Conservation (phyloP, 2,113 vertebrate species). For the Heterotilapia buettikoferi region DNA sequence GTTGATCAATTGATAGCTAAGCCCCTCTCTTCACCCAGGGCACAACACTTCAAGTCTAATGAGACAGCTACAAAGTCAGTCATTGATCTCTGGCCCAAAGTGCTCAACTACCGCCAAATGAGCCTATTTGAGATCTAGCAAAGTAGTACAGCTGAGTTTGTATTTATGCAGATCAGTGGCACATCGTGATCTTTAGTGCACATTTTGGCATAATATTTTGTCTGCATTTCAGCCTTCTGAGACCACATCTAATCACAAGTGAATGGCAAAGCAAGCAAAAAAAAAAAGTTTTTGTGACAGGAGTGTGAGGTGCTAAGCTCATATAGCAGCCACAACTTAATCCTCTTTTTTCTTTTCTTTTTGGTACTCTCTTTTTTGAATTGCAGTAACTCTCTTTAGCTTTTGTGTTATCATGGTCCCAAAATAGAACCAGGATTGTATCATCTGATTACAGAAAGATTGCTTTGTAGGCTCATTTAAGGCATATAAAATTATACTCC, state of each 20-base stretch:
- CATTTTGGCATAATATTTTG: neutral
- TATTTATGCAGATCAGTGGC: slow-evolving; percentile 5
- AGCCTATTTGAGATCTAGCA: slow-evolving; percentile 14
- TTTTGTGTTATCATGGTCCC: neutral
- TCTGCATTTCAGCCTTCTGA: neutral
- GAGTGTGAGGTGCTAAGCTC: neutral
- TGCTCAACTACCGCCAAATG: slow-evolving; percentile 22
- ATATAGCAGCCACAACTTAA: neutral
- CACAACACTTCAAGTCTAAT: slow-evolving; percentile 50
- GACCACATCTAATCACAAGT: neutral
- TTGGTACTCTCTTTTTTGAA: neutral
- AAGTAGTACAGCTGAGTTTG: slow-evolving; percentile 7
- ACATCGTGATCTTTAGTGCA: neutral
- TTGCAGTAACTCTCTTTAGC: slow-evolving; percentile 10
- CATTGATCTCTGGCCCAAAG: slow-evolving; percentile 56
- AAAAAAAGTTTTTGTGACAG: neutral
- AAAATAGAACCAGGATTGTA: neutral
- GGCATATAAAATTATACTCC: neutral
- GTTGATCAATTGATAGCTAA: slow-evolving; percentile 39
- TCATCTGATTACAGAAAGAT: neutral
- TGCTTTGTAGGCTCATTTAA: neutral
- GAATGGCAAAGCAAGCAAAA: neutral
- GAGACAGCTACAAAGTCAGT: slow-evolving; percentile 50
- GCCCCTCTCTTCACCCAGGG: slow-evolving; percentile 25
- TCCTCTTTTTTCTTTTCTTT: slow-evolving; percentile 19